phyloP scores from a whole-genome alignment of 2,113 vertebrate genomes.

The Thinocorus orbignyianus region DNA sequence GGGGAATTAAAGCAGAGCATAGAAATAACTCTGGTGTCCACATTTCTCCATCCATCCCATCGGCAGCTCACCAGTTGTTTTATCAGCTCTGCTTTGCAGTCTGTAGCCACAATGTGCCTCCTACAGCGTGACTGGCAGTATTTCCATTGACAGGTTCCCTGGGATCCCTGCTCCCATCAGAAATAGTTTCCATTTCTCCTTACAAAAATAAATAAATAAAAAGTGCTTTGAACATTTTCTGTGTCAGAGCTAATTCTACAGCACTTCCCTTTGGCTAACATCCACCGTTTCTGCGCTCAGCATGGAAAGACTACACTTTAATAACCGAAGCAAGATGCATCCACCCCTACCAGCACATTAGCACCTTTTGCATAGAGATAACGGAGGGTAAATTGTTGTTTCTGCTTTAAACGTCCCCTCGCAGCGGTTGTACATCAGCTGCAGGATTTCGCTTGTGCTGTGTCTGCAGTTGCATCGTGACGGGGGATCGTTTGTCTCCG shows the following conservation, averaged over 20 bases:
- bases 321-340: not conserved
- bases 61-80: accelerated
- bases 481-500: accelerated
- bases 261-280: not conserved
- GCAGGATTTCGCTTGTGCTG: not conserved
- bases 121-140: not conserved
- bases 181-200: not conserved
- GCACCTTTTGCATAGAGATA: not conserved
- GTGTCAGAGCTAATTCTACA: not conserved
- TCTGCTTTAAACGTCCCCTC: not conserved
- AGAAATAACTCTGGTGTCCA: accelerated
- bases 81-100: not conserved
- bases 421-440: not conserved
- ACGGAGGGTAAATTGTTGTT: not conserved
- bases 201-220: too few relatives aligned
- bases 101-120: not conserved
- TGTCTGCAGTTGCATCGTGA: accelerated
- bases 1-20: not conserved
- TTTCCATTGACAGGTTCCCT: not conserved
- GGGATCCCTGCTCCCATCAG: not conserved
- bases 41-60: not conserved
- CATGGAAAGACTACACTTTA: not conserved
- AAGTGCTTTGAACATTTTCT: not conserved
- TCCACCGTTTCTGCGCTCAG: not conserved
- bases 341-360: not conserved